Evolutionary conservation across 1,140 invertebrate species (phyloP).

Genomic region (Magallana angulata): DNA sequence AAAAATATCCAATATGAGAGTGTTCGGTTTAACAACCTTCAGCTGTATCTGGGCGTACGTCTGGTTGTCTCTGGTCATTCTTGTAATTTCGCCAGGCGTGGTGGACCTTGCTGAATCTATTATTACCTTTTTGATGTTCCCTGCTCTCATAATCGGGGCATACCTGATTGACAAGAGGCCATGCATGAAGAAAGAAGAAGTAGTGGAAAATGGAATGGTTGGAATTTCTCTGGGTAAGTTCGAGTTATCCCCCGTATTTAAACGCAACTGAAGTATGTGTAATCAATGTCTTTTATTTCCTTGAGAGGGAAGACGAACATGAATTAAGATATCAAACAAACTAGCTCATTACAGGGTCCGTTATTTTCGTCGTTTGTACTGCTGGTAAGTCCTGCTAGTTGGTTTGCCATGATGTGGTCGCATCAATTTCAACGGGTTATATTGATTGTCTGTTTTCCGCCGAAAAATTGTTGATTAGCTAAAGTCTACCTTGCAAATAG

Average conservation of each 20-base stretch:
- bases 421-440: no score
- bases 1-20: constrained; percentile 81
- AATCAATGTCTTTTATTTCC: neutral
- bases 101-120: constrained; percentile 84
- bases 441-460: no score
- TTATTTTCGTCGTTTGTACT: neutral
- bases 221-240: constrained; percentile 74
- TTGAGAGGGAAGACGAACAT: neutral
- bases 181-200: constrained; percentile 67
- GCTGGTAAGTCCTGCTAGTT: neutral
- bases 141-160: constrained; percentile 79
- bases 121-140: constrained; percentile 84
- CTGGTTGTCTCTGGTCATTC: constrained; percentile 84
- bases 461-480: no score
- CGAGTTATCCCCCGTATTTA: neutral
- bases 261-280: neutral
- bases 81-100: constrained; percentile 77
- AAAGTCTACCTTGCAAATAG: no score
- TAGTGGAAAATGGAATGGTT: constrained; percentile 60
- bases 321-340: neutral
- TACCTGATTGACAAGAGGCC: constrained; percentile 83
- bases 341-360: neutral
- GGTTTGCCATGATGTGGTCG: no score
- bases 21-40: constrained; percentile 82
- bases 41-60: constrained; percentile 85